Percentiles rank a stretch among this genome's conserved stretches.
These are phyloP conservation scores for Cephalotes varians DNA, from an alignment of 2,888 invertebrate genomes.

Conservation along the genomic window DNA sequence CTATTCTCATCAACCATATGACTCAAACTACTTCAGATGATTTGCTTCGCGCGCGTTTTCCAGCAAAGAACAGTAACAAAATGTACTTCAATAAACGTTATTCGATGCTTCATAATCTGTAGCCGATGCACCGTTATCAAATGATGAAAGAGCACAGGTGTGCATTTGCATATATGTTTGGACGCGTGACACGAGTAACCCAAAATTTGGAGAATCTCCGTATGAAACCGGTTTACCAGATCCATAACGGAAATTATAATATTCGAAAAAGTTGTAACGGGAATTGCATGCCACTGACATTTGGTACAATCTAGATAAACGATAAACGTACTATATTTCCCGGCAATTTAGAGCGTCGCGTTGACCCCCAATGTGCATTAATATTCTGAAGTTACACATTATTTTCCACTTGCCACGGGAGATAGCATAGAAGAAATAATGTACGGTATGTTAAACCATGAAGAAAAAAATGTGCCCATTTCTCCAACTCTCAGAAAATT, in stretches of 20 bases:
- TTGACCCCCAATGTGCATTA: neutral
- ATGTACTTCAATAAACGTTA: constrained; percentile 9
- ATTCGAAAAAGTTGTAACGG: constrained; percentile 71
- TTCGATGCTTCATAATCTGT: neutral
- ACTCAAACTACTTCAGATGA: neutral
- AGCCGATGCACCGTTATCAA: constrained; percentile 60
- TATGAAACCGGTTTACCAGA: constrained; percentile 70
- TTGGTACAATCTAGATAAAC: neutral
- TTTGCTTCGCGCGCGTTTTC: constrained; percentile 11
- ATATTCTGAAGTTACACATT: neutral
- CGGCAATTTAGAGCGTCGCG: neutral
- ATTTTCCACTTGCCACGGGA: neutral
- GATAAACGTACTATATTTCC: neutral
- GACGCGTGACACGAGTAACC: constrained; percentile 62
- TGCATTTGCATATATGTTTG: constrained; percentile 18
- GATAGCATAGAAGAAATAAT: neutral
- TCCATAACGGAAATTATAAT: constrained; percentile 67
- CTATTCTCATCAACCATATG: neutral
- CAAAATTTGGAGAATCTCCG: constrained; percentile 69
- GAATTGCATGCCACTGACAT: constrained; percentile 31
- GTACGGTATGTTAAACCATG: neutral
- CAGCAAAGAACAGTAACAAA: neutral
- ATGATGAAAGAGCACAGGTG: constrained; percentile 55
- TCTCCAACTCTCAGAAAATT: neutral
- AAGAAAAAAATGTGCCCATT: neutral